Evolutionary conservation across 2,797 vertebrate genomes (phyloP).

Genomic region (Semotilus atromaculatus): DNA sequence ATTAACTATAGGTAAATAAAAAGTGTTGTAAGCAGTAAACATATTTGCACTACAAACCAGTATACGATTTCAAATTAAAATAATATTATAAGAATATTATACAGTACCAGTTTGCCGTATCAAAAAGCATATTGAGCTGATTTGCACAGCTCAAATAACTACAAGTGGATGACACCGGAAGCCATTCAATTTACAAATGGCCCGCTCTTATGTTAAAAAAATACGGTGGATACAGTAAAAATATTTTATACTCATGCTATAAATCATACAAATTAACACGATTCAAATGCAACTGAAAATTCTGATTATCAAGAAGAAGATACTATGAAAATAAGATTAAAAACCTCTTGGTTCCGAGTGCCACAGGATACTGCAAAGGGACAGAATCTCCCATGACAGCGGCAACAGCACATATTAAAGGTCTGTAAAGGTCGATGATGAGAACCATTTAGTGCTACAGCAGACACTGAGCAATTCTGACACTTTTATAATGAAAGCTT

Average conservation of each 20-base stretch:
- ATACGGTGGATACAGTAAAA: background rate
- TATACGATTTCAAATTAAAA: background rate
- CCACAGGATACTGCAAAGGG: background rate
- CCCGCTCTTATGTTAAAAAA: background rate
- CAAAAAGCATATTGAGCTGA: background rate
- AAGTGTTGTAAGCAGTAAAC: background rate
- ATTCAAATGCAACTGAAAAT: background rate
- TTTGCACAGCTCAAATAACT: background rate
- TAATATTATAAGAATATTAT: background rate
- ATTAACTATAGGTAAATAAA: background rate
- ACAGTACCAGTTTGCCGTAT: background rate
- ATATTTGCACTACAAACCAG: background rate
- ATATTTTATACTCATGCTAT: background rate
- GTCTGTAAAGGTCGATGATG: conserved; percentile 40
- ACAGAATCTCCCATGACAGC: background rate
- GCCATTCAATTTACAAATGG: background rate
- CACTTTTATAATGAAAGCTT: conserved; percentile 56
- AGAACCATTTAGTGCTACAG: conserved; percentile 23
- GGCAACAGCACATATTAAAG: conserved; percentile 15
- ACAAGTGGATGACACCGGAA: background rate
- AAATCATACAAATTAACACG: background rate
- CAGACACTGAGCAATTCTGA: conserved; percentile 44
- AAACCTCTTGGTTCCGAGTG: background rate
- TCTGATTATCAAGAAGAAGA: background rate
- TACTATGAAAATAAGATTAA: background rate